Base-by-base conservation (phyloP, 2,888 invertebrate genomes). In the Acleris holmiana region DNA sequence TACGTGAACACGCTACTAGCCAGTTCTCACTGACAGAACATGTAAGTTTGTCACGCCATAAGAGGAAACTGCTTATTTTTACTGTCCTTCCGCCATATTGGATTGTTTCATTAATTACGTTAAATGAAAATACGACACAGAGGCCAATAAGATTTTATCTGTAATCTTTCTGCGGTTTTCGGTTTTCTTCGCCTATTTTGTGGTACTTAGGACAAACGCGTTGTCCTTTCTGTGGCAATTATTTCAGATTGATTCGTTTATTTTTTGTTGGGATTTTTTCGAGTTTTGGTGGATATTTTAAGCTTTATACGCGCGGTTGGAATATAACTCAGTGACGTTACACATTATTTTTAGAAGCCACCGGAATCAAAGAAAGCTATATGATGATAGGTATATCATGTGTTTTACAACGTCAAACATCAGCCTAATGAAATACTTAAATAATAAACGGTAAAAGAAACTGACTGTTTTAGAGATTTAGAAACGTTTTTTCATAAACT, bases 101-200 rank as follows among this genome's bases (percentile, higher is more conserved):
- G 64, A 59, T 54, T 59, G 64, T 64, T 54, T 54, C 54, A 64
- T 64, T 64, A 64, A 64, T 64, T 59, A 64, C 64, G 40, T 59
- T 54, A 48, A 64, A 64, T 64, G 64, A 64, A 64, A 64, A 64
- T 59, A 64, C 64, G 44, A 59, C 53, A 64, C 53, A 54, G 29
- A 35, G 40, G 58, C 48, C 64, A 64, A 64, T 64, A 29, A 48
- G 59, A 63, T 64, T 64, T 59, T 58, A 64, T 59, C 48, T n/a
- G 51, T 50, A 41, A 56, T 63, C 57, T 63, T 53, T 57, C 50
- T 53, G 63, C 40, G 40, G 18, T 58, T 57, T 57, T 57, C 46
- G 46, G 63, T 35, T 57, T 57, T 63, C 46, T 35, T 57, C n/a
- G 18, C 35, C 57, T 51, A 58, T 58, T 63, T 53, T 21, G 53